Percentiles rank a stretch among this genome's conserved stretches.
Conservation (phyloP, 2,113 vertebrate genomes). For the Trichechus manatus region DNA sequence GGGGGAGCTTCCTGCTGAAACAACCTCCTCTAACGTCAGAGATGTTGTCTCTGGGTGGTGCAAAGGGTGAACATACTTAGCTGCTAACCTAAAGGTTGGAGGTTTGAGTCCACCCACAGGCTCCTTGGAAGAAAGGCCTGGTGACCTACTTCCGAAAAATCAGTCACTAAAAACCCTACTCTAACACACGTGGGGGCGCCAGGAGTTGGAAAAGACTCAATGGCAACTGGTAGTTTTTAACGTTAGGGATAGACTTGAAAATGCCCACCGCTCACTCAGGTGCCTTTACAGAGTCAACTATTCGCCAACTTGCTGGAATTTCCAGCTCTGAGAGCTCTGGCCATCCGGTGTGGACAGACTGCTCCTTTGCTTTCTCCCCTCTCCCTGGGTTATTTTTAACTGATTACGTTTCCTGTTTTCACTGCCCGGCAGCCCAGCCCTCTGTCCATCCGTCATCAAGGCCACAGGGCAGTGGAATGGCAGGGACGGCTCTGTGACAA, state of each 20-base stretch:
- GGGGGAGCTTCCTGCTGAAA: not conserved
- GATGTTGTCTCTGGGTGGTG: no score
- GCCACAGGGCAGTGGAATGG: not conserved
- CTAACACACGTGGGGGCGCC: no score
- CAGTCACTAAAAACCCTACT: no score
- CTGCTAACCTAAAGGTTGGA: no score
- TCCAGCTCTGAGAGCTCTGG: not conserved
- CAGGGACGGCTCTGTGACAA: not conserved
- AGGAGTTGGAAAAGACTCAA: no score
- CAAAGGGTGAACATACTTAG: no score
- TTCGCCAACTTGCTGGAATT: not conserved
- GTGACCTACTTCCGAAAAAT: no score
- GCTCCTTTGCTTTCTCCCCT: slow-evolving; percentile 63
- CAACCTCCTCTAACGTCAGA: not conserved
- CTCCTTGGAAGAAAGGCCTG: no score
- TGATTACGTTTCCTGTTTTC: slow-evolving; percentile 79
- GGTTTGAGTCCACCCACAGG: no score
- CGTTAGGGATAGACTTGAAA: not conserved
- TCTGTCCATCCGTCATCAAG: not conserved
- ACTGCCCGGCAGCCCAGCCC: slow-evolving; percentile 16
- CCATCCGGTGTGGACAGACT: not conserved
- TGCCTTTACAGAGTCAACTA: fast-evolving
- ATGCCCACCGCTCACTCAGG: not conserved
- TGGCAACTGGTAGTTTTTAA: not conserved
- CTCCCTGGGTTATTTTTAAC: slow-evolving; percentile 66